A percentile compares a stretch with the other conserved stretches of the same genome.
Conservation (phyloP, 2,113 vertebrate genomes). For the Apteryx mantelli region DNA sequence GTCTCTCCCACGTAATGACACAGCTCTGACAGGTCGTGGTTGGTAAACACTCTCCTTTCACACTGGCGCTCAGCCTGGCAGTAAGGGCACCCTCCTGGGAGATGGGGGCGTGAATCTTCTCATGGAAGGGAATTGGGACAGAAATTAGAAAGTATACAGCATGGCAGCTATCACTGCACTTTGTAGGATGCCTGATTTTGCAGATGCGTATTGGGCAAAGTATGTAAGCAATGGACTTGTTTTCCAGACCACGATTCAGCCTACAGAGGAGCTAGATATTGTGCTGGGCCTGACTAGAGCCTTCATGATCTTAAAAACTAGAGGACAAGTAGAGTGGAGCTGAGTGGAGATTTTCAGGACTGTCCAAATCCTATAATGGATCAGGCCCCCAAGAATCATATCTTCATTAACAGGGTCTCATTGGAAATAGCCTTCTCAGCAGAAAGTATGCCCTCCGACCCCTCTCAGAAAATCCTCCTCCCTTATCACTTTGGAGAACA, state of each 20-base stretch:
- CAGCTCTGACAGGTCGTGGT: rapidly evolving
- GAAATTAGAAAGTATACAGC: rapidly evolving
- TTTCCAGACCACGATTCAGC: background rate
- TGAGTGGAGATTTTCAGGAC: background rate
- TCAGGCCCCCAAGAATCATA: background rate
- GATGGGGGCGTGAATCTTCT: background rate
- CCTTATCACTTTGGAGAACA: background rate
- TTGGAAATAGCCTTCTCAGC: background rate
- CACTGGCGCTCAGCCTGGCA: background rate
- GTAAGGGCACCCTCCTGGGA: background rate
- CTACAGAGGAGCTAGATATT: background rate
- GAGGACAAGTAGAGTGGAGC: background rate
- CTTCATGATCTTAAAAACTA: rapidly evolving
- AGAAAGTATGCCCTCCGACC: background rate
- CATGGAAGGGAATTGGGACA: background rate
- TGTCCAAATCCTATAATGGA: background rate
- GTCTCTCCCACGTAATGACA: background rate
- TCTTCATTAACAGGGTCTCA: background rate
- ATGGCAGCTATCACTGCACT: too few species aligned
- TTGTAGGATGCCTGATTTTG: background rate
- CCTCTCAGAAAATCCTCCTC: background rate
- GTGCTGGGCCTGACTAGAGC: too few species aligned
- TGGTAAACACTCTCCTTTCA: background rate
- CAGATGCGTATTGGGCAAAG: background rate
- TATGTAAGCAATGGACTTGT: rapidly evolving